Base-by-base conservation (phyloP, 2,113 vertebrate species). In the Triplophysa dalaica region DNA sequence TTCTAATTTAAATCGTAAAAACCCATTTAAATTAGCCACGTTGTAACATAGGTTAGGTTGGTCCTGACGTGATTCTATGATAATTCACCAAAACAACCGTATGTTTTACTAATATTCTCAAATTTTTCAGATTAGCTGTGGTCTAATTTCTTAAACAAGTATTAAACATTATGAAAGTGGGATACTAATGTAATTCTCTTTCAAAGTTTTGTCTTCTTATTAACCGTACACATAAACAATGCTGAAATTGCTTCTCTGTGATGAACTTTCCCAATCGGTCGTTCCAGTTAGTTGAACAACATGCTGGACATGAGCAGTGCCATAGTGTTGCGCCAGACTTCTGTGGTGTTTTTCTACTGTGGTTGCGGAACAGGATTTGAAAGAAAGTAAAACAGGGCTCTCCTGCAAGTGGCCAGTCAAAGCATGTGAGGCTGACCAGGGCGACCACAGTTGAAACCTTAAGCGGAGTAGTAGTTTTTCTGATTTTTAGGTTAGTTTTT, bases 301-400 rank as follows among this genome's bases (percentile, higher is more conserved):
- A 21, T 12, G 73, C 77, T 86, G 75, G 70, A 86, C 75, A 64
- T 75, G 80, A 82, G 68, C 75, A 83, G 52, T 78, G 22, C 33
- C 13, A 38, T 22, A 26, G 52, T 7, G 62, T 54, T 19, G 76
- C 83, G 78, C 86, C 75, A 78, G 83, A 66, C 66, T 72, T 86
- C 84, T 88, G 89, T 85, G 82, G 86, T 84, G 82, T 84, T 87
- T 78, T 85, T 84, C 70, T 85, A 84, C 65, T 83, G 86, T 72
- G 87, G 86, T 87, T 86, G 85, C 82, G 84, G 87, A 82, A 75
- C 79, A 77, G 78, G 81, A 82, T 78, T 73, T 87, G 86, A 88
- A 80, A 82, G 82, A 78, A 88, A 82, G 75, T 81, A 82, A 86
- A 89, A 84, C 86, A 84, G 73, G 82, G 56, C 82, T 79, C 48